Conservation (phyloP, 1,140 invertebrate species). For the Tetragnatha versicolor region DNA sequence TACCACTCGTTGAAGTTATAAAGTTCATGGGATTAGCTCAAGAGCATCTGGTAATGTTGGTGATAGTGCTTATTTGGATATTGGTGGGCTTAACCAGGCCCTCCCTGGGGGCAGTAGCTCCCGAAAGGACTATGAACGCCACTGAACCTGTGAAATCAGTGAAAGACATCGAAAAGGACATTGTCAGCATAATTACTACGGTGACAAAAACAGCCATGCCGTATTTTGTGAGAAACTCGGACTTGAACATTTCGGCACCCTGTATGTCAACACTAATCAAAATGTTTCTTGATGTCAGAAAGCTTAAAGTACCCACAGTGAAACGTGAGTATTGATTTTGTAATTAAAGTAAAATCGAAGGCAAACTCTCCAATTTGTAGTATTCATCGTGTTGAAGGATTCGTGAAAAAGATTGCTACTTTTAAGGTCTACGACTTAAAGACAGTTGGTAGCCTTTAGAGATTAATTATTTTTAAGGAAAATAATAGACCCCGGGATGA, state of each 20-base stretch:
- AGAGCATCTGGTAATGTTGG: constrained; percentile 17
- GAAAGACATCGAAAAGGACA: constrained; percentile 25
- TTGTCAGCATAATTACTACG: neutral
- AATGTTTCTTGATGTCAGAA: constrained; percentile 29
- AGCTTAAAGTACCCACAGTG: constrained; percentile 15
- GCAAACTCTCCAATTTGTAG: no score
- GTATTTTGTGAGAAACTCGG: constrained; percentile 29
- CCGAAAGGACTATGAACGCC: neutral
- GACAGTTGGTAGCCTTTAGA: no score
- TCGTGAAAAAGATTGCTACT: no score
- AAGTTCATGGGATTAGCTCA: constrained; percentile 3
- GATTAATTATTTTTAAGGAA: no score
- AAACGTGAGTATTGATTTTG: constrained; percentile 19
- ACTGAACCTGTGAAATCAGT: neutral
- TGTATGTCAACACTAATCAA: constrained; percentile 37
- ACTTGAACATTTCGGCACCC: constrained; percentile 9
- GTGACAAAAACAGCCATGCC: constrained; percentile 29
- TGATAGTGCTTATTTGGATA: neutral
- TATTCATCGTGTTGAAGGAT: no score
- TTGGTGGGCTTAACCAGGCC: neutral
- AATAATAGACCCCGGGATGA: no score
- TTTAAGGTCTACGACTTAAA: no score
- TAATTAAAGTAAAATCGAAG: no score
- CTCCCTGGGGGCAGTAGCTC: neutral
- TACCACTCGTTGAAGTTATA: no score